Base-by-base conservation (phyloP, 2,888 invertebrate species). In the Aleiodes alternator region DNA sequence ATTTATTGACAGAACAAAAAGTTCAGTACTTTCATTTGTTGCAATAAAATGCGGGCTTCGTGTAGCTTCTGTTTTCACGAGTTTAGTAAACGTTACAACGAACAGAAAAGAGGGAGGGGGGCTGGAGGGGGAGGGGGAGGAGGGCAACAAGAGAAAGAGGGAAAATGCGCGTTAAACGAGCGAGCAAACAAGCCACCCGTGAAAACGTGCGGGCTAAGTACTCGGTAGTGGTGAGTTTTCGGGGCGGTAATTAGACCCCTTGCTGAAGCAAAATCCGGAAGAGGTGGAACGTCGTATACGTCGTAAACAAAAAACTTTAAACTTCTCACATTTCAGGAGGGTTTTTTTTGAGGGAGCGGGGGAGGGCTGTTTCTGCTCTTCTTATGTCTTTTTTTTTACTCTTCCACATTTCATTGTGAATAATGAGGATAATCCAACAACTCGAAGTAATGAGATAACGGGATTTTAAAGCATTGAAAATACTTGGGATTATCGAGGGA, bases 131-230 rank as follows among this genome's bases (percentile, higher is more conserved):
- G 76, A 74, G 75, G 23, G 2, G 23, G 2, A 23, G 23, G 23
- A 2, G 23, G 23, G 64, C 73, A 23, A 59, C 80, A 75, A 76
- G 74, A 71, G 73, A 69, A 77, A 71, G 73, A 64, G 76, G 78
- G 82, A 83, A 84, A 84, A 83, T 79, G 82, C 82, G 83, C 82
- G 74, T 74, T 74, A 85, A 85, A 85, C 80, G 82, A 82, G 75
- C 81, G 80, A 72, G 82, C 81, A 85, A 85, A 85, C 79, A 83
- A 77, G 72, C 72, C 55, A 61, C 75, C 76, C 61, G 78, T 76
- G 76, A 75, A 75, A 75, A 77, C 78, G 78, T 76, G 77, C 77
- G 73, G 64, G 80, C 75, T 80, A 80, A 83, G 82, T 80, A 79
- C 75, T 79, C 70, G 64, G 71, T 70, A 72, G 64, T 64, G 76